These are phyloP conservation scores for Corvus hawaiiensis DNA, from an alignment of 2,113 vertebrate genomes.

Conservation along the genomic window DNA sequence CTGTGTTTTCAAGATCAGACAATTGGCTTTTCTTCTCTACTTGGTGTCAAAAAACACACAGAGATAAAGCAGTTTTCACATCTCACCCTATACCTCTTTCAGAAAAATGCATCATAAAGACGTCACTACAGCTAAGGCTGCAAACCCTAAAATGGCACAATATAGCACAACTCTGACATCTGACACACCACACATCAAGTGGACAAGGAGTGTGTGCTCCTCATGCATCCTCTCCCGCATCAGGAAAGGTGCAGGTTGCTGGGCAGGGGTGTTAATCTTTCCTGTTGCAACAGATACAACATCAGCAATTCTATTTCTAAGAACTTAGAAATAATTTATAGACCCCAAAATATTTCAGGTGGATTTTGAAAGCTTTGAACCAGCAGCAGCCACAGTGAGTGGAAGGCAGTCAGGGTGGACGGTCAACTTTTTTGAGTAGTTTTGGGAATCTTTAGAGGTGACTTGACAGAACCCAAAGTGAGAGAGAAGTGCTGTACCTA, in stretches of 20 bases:
- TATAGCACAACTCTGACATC: background rate
- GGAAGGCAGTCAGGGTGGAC: background rate
- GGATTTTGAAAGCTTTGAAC: background rate
- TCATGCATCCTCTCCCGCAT: background rate
- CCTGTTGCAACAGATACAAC: background rate
- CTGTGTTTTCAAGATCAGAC: background rate
- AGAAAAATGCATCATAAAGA: background rate
- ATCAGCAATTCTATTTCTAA: background rate
- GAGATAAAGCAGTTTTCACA: background rate
- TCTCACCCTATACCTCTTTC: background rate
- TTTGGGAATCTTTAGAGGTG: background rate
- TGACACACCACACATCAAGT: background rate
- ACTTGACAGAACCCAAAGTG: background rate
- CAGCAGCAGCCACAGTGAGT: background rate
- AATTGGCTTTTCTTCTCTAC: background rate
- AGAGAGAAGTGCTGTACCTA: background rate
- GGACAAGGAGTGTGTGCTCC: background rate
- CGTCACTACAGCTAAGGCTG: fast-evolving
- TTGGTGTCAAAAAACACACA: background rate
- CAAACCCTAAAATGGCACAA: background rate
- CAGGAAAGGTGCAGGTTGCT: background rate
- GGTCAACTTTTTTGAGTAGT: background rate
- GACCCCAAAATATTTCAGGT: background rate
- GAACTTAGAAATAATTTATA: background rate
- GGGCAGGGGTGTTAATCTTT: background rate